Conservation (phyloP, 1,140 invertebrate genomes). For the Camponotus pennsylvanicus region DNA sequence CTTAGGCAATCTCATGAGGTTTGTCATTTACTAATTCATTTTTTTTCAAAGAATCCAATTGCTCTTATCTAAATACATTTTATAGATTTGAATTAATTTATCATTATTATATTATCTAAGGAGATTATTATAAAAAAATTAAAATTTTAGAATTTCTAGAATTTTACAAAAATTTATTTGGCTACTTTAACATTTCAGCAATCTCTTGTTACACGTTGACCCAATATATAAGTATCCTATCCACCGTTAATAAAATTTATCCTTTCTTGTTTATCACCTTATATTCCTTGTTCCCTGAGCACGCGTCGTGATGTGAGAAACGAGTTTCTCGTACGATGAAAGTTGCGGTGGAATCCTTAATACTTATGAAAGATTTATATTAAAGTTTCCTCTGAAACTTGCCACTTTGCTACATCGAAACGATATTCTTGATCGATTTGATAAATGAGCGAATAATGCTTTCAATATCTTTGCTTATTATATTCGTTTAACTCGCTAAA, state of each 20-base stretch:
- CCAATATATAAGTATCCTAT: constrained; percentile 10
- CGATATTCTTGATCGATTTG: constrained; percentile 26
- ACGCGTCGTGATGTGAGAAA: constrained; percentile 51
- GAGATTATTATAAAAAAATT: not conserved
- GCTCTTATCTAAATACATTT: not conserved
- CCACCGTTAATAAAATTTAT: constrained; percentile 39
- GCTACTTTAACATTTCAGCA: not conserved
- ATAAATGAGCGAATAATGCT: not conserved
- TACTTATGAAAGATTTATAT: constrained; percentile 64
- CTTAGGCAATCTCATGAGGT: not conserved
- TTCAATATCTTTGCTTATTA: not conserved
- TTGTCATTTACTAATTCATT: not conserved
- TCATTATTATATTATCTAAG: not conserved
- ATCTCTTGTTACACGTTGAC: not conserved
- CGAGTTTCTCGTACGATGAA: constrained; percentile 54
- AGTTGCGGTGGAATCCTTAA: constrained; percentile 46
- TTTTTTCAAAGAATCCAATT: not conserved
- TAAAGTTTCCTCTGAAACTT: constrained; percentile 45
- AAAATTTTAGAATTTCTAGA: not conserved
- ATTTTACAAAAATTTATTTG: not conserved
- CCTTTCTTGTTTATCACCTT: constrained; percentile 12
- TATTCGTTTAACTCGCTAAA: not conserved
- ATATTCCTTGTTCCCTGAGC: constrained; percentile 4
- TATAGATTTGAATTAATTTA: not conserved
- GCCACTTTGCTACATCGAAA: constrained; percentile 13